Base-by-base conservation (phyloP, 1,140 invertebrate genomes). In the Drosophila parabipectinata region DNA sequence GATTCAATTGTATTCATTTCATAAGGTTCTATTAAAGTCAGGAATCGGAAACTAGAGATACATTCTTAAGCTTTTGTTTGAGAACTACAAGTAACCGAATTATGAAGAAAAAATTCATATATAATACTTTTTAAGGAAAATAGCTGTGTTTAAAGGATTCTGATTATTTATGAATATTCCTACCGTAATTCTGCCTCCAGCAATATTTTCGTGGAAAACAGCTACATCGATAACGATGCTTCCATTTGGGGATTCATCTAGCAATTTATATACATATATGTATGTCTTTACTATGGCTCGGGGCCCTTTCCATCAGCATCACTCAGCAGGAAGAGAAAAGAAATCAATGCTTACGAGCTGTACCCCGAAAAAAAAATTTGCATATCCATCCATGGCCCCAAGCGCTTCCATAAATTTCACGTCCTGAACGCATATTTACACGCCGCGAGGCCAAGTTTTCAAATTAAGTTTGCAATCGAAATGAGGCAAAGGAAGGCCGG, bases 391-490 rank as follows among this genome's bases (percentile, higher is more conserved):
- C 32, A 18, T 30, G 48, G 39, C 41, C 47, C 37, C 30, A 41
- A 34, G 47, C 21, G 47, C 44, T 59, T 56, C 79, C 67, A 80
- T 80, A 77, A 84, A 84, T 73, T 85, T 77, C 28, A 50, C 62
- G 66, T 80, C 47, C 72, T 54, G 28, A 32, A 79, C 53, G 56
- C 71, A 66, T 79, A 66, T 79, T 83, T 79, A 68, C 61, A 72
- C 45, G 74, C 78, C 82, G 60, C 64, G 66, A 66, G 78, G 63
- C 61, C 59, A 64, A 62, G 74, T 72, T 88, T 74, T 59, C 63
- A 82, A 88, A 87, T 88, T 79, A 82, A 87, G 82, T 87, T 88
- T 83, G 72, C 82, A 88, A 76, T 87, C 74, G 79, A 88, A 87
- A 87, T 87, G 84, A 69, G 48, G 77, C 56, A 48, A 55, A 45